phyloP scores from a whole-genome alignment of 2,797 vertebrate species.

The Enteromius fasciolatus region DNA sequence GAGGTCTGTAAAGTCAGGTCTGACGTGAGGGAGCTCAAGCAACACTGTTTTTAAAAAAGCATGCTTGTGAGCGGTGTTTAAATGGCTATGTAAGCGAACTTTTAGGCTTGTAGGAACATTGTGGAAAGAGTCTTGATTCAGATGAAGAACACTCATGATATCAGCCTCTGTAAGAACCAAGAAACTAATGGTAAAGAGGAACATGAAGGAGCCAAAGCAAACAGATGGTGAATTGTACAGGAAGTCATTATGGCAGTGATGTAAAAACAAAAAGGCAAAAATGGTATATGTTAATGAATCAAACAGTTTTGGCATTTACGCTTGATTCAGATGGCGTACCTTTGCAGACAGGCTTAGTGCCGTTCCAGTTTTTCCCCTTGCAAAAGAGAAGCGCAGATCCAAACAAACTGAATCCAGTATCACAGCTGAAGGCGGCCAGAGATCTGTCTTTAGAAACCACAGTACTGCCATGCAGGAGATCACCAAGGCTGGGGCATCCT shows the following conservation, averaged over 20 bases:
- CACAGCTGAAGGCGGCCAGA: conserved; percentile 70
- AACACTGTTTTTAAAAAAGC: conserved; percentile 36
- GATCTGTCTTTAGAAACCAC: conserved; percentile 66
- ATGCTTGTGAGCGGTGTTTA: conserved; percentile 57
- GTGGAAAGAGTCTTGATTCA: conserved; percentile 36
- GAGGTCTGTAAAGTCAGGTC: conserved; percentile 16
- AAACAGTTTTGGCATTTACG: neutral
- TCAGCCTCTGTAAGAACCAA: conserved; percentile 65
- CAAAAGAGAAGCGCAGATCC: conserved; percentile 73
- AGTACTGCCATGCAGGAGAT: conserved; percentile 64
- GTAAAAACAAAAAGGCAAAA: neutral
- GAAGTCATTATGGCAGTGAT: conserved; percentile 7
- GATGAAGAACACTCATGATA: conserved; percentile 64
- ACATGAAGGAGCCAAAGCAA: conserved; percentile 5
- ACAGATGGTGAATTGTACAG: conserved; percentile 5
- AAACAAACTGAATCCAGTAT: conserved; percentile 68
- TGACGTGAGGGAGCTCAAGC: conserved; percentile 29
- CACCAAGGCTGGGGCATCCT: conserved; percentile 65
- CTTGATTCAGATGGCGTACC: conserved; percentile 60
- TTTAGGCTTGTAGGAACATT: conserved; percentile 53
- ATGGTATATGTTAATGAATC: neutral
- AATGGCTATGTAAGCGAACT: conserved; percentile 17
- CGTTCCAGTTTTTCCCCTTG: conserved; percentile 73
- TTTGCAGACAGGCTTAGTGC: conserved; percentile 73
- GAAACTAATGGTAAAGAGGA: neutral